Percentiles rank a stretch among this genome's conserved stretches.
phyloP scores from a whole-genome alignment of 2,797 vertebrate genomes.

The Chaenodraco wilsoni region DNA sequence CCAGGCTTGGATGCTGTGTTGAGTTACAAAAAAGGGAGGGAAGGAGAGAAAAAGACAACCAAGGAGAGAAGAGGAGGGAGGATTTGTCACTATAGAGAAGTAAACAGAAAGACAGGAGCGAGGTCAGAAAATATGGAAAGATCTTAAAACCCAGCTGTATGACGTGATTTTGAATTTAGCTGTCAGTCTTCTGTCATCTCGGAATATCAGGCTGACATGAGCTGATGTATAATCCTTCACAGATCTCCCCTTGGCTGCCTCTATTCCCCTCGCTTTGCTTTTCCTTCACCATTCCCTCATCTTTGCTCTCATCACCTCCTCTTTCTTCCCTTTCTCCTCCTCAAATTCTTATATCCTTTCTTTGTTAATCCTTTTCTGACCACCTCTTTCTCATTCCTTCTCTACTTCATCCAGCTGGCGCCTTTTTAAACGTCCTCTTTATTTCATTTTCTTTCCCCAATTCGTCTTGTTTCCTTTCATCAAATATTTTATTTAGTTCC shows the following conservation, averaged over 20 bases:
- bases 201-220: conserved; percentile 42
- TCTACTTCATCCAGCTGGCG: not conserved
- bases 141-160: conserved; percentile 27
- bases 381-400: conserved; percentile 5
- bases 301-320: conserved; percentile 38
- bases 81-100: not conserved
- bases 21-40: conserved; percentile 1
- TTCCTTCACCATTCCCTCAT: conserved; percentile 43
- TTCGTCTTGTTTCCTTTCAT: not conserved
- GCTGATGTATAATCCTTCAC: conserved; percentile 44
- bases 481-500: no score
- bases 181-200: conserved; percentile 63
- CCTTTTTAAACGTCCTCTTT: conserved; percentile 1
- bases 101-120: conserved; percentile 29
- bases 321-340: conserved; percentile 1
- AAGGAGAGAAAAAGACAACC: conserved; percentile 46
- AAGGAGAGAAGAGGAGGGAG: conserved; percentile 21
- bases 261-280: conserved; percentile 6
- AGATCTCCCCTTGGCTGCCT: conserved; percentile 37
- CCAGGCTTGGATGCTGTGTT: conserved; percentile 5
- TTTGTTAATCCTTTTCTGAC: conserved; percentile 26
- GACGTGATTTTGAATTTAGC: conserved; percentile 67
- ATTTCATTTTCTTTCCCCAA: not conserved
- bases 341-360: conserved; percentile 30
- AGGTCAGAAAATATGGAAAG: conserved; percentile 45